These are phyloP conservation scores for Callorhinus ursinus DNA, from an alignment of 2,113 vertebrate genomes.

Conservation along the genomic window DNA sequence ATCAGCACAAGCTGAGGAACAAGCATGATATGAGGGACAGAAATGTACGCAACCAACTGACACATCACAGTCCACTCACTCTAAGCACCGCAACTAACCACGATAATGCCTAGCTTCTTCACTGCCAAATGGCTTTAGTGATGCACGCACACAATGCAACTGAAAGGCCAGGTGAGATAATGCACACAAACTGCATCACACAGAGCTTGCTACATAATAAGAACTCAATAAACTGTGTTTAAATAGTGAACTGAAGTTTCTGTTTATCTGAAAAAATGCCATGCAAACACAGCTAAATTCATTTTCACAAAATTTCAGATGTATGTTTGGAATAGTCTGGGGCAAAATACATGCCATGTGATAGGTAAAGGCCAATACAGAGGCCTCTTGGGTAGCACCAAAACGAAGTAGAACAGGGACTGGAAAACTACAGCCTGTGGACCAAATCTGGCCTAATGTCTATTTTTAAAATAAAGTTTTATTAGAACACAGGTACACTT, in stretches of 20 bases:
- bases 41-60: neutral
- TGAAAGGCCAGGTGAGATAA: neutral
- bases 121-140: accelerated
- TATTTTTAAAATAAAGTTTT: neutral
- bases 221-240: neutral
- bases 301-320: neutral
- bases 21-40: neutral
- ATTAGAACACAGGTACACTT: neutral
- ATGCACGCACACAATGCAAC: accelerated
- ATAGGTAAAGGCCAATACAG: too few species aligned
- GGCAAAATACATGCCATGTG: neutral
- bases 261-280: too few species aligned
- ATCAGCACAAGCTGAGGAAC: neutral
- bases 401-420: neutral
- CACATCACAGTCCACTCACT: neutral
- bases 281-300: neutral
- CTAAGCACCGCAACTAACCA: accelerated
- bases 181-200: accelerated
- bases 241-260: neutral
- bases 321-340: neutral
- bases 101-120: accelerated
- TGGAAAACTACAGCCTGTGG: neutral
- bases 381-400: neutral
- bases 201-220: accelerated
- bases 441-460: neutral